Conservation (phyloP, 2,888 invertebrate genomes). For the Chironomus riparius region DNA sequence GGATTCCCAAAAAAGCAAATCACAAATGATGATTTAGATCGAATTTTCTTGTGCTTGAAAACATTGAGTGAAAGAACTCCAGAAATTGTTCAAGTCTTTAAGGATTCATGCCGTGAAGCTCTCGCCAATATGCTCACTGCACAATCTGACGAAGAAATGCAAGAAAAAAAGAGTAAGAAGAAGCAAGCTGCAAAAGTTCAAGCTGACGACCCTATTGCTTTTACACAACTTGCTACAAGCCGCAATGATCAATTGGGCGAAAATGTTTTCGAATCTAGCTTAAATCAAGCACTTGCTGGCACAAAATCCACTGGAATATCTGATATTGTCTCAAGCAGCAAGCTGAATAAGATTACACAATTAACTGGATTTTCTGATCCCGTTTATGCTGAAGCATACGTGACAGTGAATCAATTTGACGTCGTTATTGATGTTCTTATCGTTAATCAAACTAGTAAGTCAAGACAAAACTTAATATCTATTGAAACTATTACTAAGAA, state of each 20-base stretch:
- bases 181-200: conserved; percentile 61
- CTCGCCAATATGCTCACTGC: conserved; percentile 75
- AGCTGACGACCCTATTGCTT: conserved; percentile 76
- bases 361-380: conserved; percentile 99
- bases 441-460: conserved; percentile 87
- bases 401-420: conserved; percentile 97
- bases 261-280: conserved; percentile 87
- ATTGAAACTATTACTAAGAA: too few relatives aligned
- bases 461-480: too few relatives aligned
- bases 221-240: conserved; percentile 63
- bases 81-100: conserved; percentile 61
- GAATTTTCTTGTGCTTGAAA: conserved; percentile 71
- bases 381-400: conserved; percentile 99
- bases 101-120: conserved; percentile 62
- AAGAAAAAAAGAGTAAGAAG: conserved; percentile 52
- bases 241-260: conserved; percentile 49
- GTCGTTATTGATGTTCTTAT: conserved; percentile 96
- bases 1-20: conserved; percentile 63
- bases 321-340: conserved; percentile 49
- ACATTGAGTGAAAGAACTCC: conserved; percentile 61
- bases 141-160: conserved; percentile 51
- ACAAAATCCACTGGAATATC: conserved; percentile 40
- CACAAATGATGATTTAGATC: conserved; percentile 92
- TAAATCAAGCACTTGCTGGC: conserved; percentile 80
- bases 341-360: conserved; percentile 77